Percentiles rank a stretch among this genome's conserved stretches.
Conservation (phyloP, 2,797 vertebrate genomes). For the Myotis planiceps region DNA sequence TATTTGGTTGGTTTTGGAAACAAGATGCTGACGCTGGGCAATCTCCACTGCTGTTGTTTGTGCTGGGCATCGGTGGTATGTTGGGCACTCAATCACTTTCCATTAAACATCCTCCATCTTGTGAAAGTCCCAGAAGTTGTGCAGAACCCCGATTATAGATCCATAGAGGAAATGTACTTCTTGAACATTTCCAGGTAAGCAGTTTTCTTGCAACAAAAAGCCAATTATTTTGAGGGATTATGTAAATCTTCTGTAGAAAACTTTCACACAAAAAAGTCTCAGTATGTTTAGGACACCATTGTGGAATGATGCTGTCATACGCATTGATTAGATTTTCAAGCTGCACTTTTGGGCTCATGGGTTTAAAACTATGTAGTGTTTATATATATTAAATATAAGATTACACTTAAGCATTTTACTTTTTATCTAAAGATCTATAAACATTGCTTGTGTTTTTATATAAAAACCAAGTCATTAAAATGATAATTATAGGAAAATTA, state of each 20-base stretch:
- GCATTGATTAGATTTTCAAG: conserved; percentile 10
- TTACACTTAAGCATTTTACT: conserved; percentile 46
- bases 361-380: conserved; percentile 38
- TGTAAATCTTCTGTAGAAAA: conserved; percentile 77
- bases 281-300: conserved; percentile 61
- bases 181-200: conserved; percentile 61
- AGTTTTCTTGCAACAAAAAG: conserved; percentile 74
- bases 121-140: conserved; percentile 50
- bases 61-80: conserved; percentile 58
- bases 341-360: conserved; percentile 45
- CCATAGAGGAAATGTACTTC: conserved; percentile 48
- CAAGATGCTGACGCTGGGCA: conserved; percentile 62
- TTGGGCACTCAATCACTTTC: conserved; percentile 74
- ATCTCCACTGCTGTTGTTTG: conserved; percentile 71
- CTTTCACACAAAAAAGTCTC: conserved; percentile 54
- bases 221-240: conserved; percentile 82
- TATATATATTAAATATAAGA: conserved; percentile 59
- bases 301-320: conserved; percentile 34
- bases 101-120: conserved; percentile 75
- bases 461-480: not conserved
- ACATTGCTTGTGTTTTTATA: not conserved
- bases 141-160: conserved; percentile 55
- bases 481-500: not conserved
- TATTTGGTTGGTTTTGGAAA: conserved; percentile 80
- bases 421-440: not conserved